Evolutionary conservation across 1,140 invertebrate genomes (phyloP).

Genomic region (Glomeris maerens): DNA sequence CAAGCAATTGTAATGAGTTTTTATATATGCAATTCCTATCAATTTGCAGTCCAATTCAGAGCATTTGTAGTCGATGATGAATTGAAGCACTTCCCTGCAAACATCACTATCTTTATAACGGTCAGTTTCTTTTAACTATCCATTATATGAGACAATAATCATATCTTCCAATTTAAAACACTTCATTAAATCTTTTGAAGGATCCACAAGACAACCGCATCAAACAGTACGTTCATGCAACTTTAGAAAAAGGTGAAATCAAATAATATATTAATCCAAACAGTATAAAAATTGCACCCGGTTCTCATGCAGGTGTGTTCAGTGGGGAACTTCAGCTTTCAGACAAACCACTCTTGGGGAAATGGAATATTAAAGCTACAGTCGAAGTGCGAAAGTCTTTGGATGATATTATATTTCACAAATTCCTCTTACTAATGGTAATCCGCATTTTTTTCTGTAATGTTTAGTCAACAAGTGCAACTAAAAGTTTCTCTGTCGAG

Average conservation of each 20-base stretch:
- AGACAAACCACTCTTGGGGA: slow-evolving; percentile 71
- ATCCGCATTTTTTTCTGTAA: too few species aligned
- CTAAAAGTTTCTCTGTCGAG: slow-evolving; percentile 61
- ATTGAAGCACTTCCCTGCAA: slow-evolving; percentile 47
- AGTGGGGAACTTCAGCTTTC: slow-evolving; percentile 63
- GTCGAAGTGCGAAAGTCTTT: slow-evolving; percentile 29
- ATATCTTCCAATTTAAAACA: background rate
- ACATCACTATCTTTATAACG: slow-evolving; percentile 44
- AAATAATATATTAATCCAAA: background rate
- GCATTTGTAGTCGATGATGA: slow-evolving; percentile 62
- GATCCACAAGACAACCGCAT: slow-evolving; percentile 67
- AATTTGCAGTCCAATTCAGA: slow-evolving; percentile 55
- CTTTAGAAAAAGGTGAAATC: slow-evolving; percentile 42
- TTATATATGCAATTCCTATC: too few species aligned
- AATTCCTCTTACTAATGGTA: too few species aligned
- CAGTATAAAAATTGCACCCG: background rate
- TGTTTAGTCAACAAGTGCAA: too few species aligned
- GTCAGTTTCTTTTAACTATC: slow-evolving; percentile 39
- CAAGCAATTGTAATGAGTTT: too few species aligned
- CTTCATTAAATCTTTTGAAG: slow-evolving; percentile 29
- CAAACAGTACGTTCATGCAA: slow-evolving; percentile 55
- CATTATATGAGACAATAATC: background rate
- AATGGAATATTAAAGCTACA: slow-evolving; percentile 65
- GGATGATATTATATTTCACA: too few species aligned
- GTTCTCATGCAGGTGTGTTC: slow-evolving; percentile 42